Conservation (phyloP, 2,888 invertebrate genomes). For the Acrobeloides nanus region DNA sequence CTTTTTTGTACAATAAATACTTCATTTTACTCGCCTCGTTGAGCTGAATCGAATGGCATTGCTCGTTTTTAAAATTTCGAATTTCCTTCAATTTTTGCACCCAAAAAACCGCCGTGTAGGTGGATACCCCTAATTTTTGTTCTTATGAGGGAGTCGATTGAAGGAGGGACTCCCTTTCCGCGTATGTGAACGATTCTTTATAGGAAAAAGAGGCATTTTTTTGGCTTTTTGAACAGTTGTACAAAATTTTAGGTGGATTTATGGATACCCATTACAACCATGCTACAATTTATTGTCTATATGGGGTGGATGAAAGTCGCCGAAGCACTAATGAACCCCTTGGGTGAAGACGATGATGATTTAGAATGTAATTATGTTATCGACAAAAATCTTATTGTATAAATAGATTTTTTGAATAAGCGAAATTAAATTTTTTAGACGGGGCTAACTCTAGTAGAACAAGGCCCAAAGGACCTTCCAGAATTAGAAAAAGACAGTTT, state of each 20-base stretch:
- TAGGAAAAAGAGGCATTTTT: no score
- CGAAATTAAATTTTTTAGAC: conserved; percentile 6
- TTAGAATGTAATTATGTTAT: conserved; percentile 48
- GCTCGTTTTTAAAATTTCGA: no score
- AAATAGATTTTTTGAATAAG: neutral
- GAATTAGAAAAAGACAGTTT: conserved; percentile 36
- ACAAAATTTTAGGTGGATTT: conserved; percentile 34
- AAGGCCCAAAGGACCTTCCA: conserved; percentile 24
- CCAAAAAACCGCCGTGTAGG: no score
- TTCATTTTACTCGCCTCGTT: no score
- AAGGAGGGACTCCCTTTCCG: no score
- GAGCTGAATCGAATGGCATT: no score
- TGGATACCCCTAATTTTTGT: no score
- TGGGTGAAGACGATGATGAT: conserved; percentile 50
- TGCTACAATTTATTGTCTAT: conserved; percentile 39
- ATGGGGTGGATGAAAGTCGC: conserved; percentile 37
- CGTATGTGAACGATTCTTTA: no score
- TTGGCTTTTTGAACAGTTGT: no score
- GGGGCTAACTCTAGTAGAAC: conserved; percentile 24
- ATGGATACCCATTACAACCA: conserved; percentile 43
- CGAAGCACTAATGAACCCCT: conserved; percentile 46
- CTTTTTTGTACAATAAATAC: no score
- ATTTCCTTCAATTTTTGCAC: no score
- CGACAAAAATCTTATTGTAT: conserved; percentile 44
- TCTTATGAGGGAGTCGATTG: no score